These are phyloP conservation scores for Oncorhynchus mykiss DNA, from an alignment of 2,113 vertebrate species.

Conservation along the genomic window DNA sequence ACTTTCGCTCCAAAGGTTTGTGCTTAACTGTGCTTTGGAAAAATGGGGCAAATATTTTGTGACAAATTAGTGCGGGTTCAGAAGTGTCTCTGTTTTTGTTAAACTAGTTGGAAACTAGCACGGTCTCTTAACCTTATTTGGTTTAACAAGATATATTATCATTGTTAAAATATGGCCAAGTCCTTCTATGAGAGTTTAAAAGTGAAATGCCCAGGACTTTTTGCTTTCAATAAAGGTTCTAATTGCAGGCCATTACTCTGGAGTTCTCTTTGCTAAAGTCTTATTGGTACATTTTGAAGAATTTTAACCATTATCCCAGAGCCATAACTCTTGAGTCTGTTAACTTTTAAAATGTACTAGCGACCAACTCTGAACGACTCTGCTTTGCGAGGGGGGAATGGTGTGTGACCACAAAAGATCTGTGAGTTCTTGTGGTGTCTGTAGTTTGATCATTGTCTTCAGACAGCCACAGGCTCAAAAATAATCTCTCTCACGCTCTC, in stretches of 20 bases:
- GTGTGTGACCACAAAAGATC: neutral
- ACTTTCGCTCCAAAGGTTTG: constrained; percentile 53
- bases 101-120: constrained; percentile 45
- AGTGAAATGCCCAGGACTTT: constrained; percentile 26
- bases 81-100: constrained; percentile 47
- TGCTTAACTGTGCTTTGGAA: constrained; percentile 60
- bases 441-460: too few species aligned
- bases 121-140: constrained; percentile 23
- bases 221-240: constrained; percentile 24
- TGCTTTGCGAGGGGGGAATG: constrained; percentile 14
- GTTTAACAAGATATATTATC: constrained; percentile 38
- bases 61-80: constrained; percentile 63
- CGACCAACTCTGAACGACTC: neutral
- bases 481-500: neutral
- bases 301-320: constrained; percentile 13
- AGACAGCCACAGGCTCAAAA: neutral
- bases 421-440: too few species aligned
- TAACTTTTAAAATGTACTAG: constrained; percentile 28
- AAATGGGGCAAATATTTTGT: constrained; percentile 58
- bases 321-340: constrained; percentile 22
- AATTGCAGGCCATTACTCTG: constrained; percentile 26
- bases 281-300: constrained; percentile 18
- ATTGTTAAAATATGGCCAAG: constrained; percentile 33
- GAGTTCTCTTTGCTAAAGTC: constrained; percentile 10
- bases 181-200: constrained; percentile 40